phyloP scores from a whole-genome alignment of 30 jellyfish, hydroid and myxozoan genomes.

The Cassiopea xamachana region DNA sequence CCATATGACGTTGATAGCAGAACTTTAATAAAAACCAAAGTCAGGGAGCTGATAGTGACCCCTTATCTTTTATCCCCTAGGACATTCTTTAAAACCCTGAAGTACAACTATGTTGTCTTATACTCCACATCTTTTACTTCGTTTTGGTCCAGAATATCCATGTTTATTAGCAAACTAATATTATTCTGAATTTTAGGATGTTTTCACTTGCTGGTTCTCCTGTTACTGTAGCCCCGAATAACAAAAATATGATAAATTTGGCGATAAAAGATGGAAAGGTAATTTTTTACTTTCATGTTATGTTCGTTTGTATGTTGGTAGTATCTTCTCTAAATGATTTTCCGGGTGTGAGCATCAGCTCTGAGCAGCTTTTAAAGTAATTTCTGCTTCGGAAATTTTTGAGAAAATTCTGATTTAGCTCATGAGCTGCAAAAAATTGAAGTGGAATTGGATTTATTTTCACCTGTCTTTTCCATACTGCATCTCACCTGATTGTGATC shows the following conservation, averaged over 20 bases:
- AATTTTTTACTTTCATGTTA: neutral
- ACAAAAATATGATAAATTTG: neutral
- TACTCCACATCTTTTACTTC: too few relatives aligned
- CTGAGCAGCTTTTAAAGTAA: neutral
- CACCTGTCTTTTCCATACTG: too few relatives aligned
- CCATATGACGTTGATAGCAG: neutral
- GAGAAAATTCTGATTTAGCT: neutral
- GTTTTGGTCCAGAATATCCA: neutral
- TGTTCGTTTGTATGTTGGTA: neutral
- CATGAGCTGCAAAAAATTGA: neutral
- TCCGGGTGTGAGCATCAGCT: neutral
- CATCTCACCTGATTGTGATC: too few relatives aligned
- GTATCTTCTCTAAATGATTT: neutral
- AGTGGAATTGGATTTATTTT: too few relatives aligned
- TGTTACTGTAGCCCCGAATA: slow-evolving; percentile 7
- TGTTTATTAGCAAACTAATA: neutral
- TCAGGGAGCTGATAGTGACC: too few relatives aligned
- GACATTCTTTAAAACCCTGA: too few relatives aligned
- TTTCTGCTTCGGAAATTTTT: neutral
- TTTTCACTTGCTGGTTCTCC: slow-evolving; percentile 69
- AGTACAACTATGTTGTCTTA: too few relatives aligned
- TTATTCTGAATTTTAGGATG: neutral
- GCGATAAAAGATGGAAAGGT: slow-evolving; percentile 22
- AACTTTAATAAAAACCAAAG: neutral
- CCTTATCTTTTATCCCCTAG: too few relatives aligned